Evolutionary conservation across 2,113 vertebrate genomes (phyloP), one percentile per base, ranked within the genome.

Genomic region (Nannospalax galili): DNA sequence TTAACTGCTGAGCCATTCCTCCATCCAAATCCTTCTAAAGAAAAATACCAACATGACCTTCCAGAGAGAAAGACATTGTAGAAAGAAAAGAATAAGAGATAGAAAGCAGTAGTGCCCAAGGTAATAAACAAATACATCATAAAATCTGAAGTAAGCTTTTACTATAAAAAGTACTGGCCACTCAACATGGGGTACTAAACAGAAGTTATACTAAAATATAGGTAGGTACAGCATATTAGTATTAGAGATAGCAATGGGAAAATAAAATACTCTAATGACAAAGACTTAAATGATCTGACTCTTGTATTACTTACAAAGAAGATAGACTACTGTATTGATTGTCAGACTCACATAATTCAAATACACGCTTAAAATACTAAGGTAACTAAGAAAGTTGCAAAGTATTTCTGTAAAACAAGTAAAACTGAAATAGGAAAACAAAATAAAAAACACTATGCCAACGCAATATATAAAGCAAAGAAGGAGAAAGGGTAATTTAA

Each of bases 381-480:
- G 48, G 48, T 52, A 72, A 92, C 69, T 17, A 90, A 62, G 19
- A 80, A 64, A 88, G 95, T 37, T 60, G 8, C 10, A 84, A 92
- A 90, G 3, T 82, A 30, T 77, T 88, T 84, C 78, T 92, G 72
- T 48, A 14, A 84, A 88, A 52, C 14, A 32, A 64, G 12, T 52
- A 90, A 52, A 32, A 11, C 6, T 4, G 3, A 80, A 95, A 58
- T 35, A 17, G 64, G 17, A 62, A 89, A 77, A 73, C 42, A 72
- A 79, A 35, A 75, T 74, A 64, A 22, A 82, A 65, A 35, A 32
- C 8, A 45, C 0, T 48, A 64, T 90, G 8, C 52, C 8, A 88
- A 84, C 45, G 17, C 58, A 90, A 77, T 92, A 72, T 90, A 40
- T 42, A 92, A 81, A 80, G 14, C 28, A 95, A 84, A 20, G 20